A percentile compares a stretch with the other conserved stretches of the same genome.
Evolutionary conservation across 2,888 invertebrate species (phyloP).

Genomic region (Liodrosophila aerea): DNA sequence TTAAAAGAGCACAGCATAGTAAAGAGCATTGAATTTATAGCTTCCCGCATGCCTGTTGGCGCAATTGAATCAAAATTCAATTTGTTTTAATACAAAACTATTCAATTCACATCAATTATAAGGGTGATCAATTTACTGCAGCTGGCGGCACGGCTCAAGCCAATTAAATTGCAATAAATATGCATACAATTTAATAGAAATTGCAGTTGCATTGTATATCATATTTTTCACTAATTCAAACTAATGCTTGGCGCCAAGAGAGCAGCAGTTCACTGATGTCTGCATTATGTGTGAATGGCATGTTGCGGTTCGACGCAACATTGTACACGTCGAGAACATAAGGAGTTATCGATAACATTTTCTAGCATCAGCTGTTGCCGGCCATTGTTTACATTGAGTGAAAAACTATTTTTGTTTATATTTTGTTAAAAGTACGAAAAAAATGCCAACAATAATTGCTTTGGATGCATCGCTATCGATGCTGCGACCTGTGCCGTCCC

Average conservation of each 20-base stretch:
- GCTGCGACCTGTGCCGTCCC: slow-evolving; percentile 79
- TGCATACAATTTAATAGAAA: slow-evolving; percentile 14
- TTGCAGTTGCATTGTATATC: background rate
- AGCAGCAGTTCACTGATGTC: accelerated
- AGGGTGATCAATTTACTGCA: slow-evolving; percentile 21
- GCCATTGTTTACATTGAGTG: slow-evolving; percentile 35
- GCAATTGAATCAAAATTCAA: slow-evolving; percentile 68
- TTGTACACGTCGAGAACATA: too few species aligned
- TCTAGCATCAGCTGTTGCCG: too few species aligned
- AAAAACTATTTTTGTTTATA: background rate
- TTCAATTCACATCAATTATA: slow-evolving; percentile 50
- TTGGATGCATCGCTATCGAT: slow-evolving; percentile 82
- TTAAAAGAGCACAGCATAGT: slow-evolving; percentile 40
- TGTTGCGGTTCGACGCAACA: background rate
- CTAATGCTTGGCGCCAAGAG: slow-evolving; percentile 19
- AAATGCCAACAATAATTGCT: slow-evolving; percentile 82
- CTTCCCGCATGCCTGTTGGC: slow-evolving; percentile 42
- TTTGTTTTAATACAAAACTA: slow-evolving; percentile 73
- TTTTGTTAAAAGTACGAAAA: slow-evolving; percentile 3
- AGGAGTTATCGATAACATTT: too few species aligned
- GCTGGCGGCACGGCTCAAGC: slow-evolving; percentile 53
- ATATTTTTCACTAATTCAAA: slow-evolving; percentile 20
- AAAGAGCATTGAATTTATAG: slow-evolving; percentile 28
- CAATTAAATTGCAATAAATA: slow-evolving; percentile 54
- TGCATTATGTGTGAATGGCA: background rate